Evolutionary conservation across 2,888 invertebrate genomes (phyloP).

Genomic region (Trichacis sp.): DNA sequence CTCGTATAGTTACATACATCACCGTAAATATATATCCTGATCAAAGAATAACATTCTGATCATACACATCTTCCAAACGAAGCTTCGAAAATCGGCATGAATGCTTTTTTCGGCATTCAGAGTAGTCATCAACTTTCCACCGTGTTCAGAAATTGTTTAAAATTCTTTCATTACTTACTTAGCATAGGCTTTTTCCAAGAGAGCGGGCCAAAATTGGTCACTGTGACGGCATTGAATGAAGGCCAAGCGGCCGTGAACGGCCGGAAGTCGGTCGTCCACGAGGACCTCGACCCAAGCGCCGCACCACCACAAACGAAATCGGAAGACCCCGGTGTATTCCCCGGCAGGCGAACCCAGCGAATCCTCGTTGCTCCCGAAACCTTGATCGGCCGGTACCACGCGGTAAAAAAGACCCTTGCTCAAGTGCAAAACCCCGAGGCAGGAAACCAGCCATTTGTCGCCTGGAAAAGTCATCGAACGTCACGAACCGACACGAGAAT

Average conservation of each 20-base stretch:
- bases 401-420: constrained; percentile 90
- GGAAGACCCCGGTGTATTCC: constrained; percentile 82
- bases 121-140: too few species aligned
- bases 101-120: too few species aligned
- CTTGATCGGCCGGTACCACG: constrained; percentile 92
- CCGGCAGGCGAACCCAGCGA: constrained; percentile 66
- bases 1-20: too few species aligned
- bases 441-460: constrained; percentile 91
- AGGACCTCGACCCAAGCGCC: constrained; percentile 92
- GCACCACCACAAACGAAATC: constrained; percentile 94
- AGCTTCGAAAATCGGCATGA: too few species aligned
- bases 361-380: constrained; percentile 74
- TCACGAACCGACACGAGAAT: too few species aligned
- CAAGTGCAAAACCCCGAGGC: constrained; percentile 85
- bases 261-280: constrained; percentile 90
- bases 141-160: too few species aligned
- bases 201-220: constrained; percentile 89
- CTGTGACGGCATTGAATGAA: constrained; percentile 86
- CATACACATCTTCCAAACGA: too few species aligned
- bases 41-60: too few species aligned
- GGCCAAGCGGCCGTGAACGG: constrained; percentile 86
- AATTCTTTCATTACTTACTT: constrained; percentile 74
- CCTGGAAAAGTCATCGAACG: constrained; percentile 71
- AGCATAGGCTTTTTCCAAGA: constrained; percentile 93
- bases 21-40: too few species aligned